Evolutionary conservation across 1,140 invertebrate genomes (phyloP).

Genomic region (Euwallacea fornicatus): DNA sequence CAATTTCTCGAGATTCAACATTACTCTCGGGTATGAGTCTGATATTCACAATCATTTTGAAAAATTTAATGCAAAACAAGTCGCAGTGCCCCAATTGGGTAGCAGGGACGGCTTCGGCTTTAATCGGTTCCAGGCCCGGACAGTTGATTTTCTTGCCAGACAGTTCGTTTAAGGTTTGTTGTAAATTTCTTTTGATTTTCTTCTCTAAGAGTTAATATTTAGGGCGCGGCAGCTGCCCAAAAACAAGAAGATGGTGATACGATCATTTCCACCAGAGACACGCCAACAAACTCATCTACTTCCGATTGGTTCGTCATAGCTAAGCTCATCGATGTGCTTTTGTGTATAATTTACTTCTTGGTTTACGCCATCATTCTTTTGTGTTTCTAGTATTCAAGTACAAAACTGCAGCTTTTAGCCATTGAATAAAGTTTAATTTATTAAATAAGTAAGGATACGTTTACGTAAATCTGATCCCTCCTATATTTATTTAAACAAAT

Average conservation of each 20-base stretch:
- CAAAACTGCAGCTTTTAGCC: too few relatives aligned
- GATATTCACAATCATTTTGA: conserved; percentile 43
- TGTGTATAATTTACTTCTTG: conserved; percentile 41
- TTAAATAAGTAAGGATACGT: too few relatives aligned
- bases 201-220: conserved; percentile 5
- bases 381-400: conserved; percentile 17
- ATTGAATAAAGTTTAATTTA: too few relatives aligned
- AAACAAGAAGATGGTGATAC: conserved; percentile 45
- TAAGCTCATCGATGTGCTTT: conserved; percentile 45
- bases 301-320: conserved; percentile 43
- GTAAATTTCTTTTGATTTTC: neutral
- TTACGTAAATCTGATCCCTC: too few relatives aligned
- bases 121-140: conserved; percentile 42
- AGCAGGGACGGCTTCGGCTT: conserved; percentile 35
- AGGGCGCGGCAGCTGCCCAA: conserved; percentile 42
- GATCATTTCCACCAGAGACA: conserved; percentile 38
- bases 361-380: conserved; percentile 44
- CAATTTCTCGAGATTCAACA: conserved; percentile 47
- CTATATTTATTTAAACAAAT: too few relatives aligned
- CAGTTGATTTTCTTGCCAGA: conserved; percentile 46
- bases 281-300: conserved; percentile 1
- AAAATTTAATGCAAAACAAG: conserved; percentile 39
- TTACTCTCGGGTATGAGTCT: conserved; percentile 44
- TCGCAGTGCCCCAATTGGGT: conserved; percentile 44
- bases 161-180: conserved; percentile 42